These are phyloP conservation scores for Barnardius zonarius DNA, from an alignment of 2,113 vertebrate genomes.

Conservation along the genomic window DNA sequence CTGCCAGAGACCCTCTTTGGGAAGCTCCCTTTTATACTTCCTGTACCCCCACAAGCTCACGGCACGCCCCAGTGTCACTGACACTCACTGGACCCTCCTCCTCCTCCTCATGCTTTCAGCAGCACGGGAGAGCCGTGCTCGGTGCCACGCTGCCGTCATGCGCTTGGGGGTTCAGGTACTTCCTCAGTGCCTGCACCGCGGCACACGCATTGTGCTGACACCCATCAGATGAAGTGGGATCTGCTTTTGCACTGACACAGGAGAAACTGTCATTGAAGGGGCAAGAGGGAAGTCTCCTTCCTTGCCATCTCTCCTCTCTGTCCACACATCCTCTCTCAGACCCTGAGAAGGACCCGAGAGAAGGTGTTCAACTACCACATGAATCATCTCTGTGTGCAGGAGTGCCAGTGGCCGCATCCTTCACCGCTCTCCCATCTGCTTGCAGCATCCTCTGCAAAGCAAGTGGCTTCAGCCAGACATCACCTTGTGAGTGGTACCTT, in stretches of 20 bases:
- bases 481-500: background rate
- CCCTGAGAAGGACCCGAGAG: background rate
- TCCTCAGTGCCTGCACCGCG: background rate
- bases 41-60: background rate
- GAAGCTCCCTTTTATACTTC: conserved; percentile 47
- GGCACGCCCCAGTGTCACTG: background rate
- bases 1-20: background rate
- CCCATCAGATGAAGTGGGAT: rapidly evolving
- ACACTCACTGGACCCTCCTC: background rate
- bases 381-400: background rate
- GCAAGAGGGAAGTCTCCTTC: background rate
- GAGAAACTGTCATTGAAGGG: background rate
- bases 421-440: background rate
- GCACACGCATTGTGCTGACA: rapidly evolving
- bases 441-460: background rate
- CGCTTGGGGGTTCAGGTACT: background rate
- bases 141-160: background rate
- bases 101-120: background rate
- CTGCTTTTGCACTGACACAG: background rate
- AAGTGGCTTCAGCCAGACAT: background rate
- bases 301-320: background rate
- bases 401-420: background rate
- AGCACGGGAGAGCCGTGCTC: background rate
- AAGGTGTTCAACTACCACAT: background rate
- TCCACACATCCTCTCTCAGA: background rate